phyloP scores from a whole-genome alignment of 2,113 vertebrate genomes.

The Illadopsis cleaveri region DNA sequence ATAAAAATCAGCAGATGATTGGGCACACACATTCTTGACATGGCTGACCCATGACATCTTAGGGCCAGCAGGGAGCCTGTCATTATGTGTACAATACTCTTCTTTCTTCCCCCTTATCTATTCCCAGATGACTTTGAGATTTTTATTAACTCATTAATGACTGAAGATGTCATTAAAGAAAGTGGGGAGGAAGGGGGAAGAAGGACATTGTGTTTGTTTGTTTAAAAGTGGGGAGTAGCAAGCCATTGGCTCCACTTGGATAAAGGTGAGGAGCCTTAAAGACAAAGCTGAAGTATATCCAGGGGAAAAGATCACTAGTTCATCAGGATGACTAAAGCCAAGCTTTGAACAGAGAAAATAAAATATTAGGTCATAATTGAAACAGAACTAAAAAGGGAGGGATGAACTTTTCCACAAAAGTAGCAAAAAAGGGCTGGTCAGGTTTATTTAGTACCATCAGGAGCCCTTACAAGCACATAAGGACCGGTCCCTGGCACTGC shows the following conservation, averaged over 20 bases:
- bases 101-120: conserved; percentile 96
- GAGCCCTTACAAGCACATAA: background rate
- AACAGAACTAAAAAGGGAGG: background rate
- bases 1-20: conserved; percentile 99
- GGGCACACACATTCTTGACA: conserved; percentile 99
- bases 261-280: background rate
- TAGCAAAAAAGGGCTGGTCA: background rate
- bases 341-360: background rate
- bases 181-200: conserved; percentile 20
- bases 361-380: background rate
- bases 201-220: conserved; percentile 39
- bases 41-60: conserved; percentile 98
- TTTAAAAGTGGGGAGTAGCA: conserved; percentile 12
- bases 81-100: conserved; percentile 91
- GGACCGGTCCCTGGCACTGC: background rate
- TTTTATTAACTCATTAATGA: conserved; percentile 99
- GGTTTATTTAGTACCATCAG: background rate
- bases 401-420: background rate
- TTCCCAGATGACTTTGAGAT: conserved; percentile 94
- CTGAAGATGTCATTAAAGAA: conserved; percentile 90
- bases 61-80: conserved; percentile 88
- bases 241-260: background rate
- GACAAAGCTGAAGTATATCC: background rate
- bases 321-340: background rate
- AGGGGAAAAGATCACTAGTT: background rate